Conservation (phyloP, 2,113 vertebrate species). For the Platichthys flesus region DNA sequence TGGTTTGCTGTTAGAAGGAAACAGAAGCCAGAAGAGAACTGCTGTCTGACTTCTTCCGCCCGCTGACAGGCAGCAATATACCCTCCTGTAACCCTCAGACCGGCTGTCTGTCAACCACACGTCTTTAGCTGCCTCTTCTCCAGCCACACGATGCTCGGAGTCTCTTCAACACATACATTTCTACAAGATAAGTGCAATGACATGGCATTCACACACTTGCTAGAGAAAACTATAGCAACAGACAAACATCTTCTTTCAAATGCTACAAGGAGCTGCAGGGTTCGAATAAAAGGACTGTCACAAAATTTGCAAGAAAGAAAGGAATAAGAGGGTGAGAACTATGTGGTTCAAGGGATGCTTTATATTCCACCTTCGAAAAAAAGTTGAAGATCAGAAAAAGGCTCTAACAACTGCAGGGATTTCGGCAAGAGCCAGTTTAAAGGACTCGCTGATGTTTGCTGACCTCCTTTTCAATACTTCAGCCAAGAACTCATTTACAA, state of each 20-base stretch:
- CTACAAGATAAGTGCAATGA: constrained; percentile 33
- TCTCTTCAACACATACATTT: constrained; percentile 14
- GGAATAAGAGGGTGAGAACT: constrained; percentile 12
- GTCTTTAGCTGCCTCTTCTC: constrained; percentile 35
- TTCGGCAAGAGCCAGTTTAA: constrained; percentile 9
- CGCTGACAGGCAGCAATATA: constrained; percentile 27
- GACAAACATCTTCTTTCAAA: constrained; percentile 44
- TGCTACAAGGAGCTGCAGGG: constrained; percentile 53
- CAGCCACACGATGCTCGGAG: constrained; percentile 13
- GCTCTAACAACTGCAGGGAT: neutral
- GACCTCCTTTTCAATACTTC: constrained; percentile 29
- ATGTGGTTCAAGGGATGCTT: constrained; percentile 21
- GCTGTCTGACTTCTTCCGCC: constrained; percentile 11
- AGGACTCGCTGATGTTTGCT: constrained; percentile 16
- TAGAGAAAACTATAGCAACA: constrained; percentile 24
- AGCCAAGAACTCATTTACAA: neutral
- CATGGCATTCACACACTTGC: constrained; percentile 44
- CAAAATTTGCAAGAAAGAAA: constrained; percentile 34
- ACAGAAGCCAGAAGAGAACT: constrained; percentile 20
- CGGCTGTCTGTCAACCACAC: constrained; percentile 42
- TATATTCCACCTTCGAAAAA: neutral
- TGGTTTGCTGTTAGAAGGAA: constrained; percentile 23
- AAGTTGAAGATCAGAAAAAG: neutral
- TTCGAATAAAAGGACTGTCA: constrained; percentile 55
- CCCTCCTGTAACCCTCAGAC: constrained; percentile 31